Base-by-base conservation (phyloP, 1,140 invertebrate genomes). In the Littorina saxatilis region DNA sequence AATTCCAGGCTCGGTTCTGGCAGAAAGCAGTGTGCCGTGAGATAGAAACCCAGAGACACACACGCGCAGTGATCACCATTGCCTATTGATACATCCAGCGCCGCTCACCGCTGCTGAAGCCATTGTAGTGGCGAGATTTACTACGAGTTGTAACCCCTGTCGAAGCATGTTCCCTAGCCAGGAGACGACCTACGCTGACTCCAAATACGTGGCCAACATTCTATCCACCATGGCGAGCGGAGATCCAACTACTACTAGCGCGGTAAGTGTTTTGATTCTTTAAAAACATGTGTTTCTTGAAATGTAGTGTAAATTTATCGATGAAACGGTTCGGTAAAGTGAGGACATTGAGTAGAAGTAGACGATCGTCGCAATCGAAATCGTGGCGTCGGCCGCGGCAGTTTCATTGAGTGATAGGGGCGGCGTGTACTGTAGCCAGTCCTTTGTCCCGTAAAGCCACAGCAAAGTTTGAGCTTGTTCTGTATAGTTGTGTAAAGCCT, bases 151-250 rank as follows among this genome's bases (percentile, higher is more conserved):
- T 63, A 37, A 50, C 40, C 70, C 20, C n/a, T 27, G 50, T 20
- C 68, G 47, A 29, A 81, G 58, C 66, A 85, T 82, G 81, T 82
- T 79, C 43, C 83, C 81, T 27, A 80, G 73, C 43, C 79, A 81
- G 58, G 82, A 85, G 70, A 80, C 76, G 37, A 86, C 55, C 77
- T 87, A 87, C 81, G 84, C 83, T 52, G 85, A 86, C 47, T 88
- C 88, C 66, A 90, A 90, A 82, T 90, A 90, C 85, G 89, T 90
- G 80, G 88, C 89, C 29, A 86, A 88, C 82, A 90, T 90, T 74
- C 81, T 90, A 29, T 89, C 89, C 15, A 87, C 83, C 66, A 90
- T 90, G 89, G 86, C 89, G 11, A 89, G 86, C 72, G 85, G 85
- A 66, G 82, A 87, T 13, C 80, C 82, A 29, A 80, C 83, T 39